Conservation (phyloP, 2,113 vertebrate genomes). For the Pedetes capensis region DNA sequence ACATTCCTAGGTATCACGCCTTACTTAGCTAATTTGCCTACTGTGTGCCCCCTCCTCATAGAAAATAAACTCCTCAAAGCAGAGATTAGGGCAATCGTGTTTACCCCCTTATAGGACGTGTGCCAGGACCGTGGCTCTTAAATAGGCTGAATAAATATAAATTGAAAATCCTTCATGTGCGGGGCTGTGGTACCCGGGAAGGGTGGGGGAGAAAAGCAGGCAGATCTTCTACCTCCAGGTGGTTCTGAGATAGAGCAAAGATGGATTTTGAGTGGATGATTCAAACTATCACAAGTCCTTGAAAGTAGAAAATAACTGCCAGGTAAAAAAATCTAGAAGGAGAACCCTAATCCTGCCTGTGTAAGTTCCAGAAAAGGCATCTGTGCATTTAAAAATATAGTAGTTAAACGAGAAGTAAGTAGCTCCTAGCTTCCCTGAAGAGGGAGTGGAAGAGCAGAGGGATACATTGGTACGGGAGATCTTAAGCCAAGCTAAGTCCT, state of each 20-base stretch:
- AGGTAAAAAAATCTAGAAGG: neutral
- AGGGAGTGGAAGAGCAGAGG: neutral
- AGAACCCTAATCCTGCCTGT: neutral
- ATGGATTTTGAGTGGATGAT: neutral
- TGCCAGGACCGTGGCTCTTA: neutral
- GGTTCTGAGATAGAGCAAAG: neutral
- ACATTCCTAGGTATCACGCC: rapidly evolving
- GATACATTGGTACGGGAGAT: neutral
- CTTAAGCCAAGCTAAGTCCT: neutral
- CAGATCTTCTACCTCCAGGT: rapidly evolving
- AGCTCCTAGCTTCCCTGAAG: neutral
- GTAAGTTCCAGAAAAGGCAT: neutral
- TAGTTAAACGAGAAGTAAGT: neutral
- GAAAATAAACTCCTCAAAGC: neutral
- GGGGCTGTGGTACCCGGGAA: too few relatives aligned
- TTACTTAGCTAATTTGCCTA: neutral
- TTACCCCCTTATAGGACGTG: neutral
- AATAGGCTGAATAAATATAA: rapidly evolving
- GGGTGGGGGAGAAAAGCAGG: neutral
- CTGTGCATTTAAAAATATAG: neutral
- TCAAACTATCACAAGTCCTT: neutral
- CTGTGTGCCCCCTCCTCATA: too few relatives aligned
- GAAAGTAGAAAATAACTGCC: neutral
- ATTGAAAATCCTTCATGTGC: rapidly evolving
- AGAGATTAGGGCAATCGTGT: neutral